Conservation (phyloP, 1,140 invertebrate species). For the Parapsyche elsis region DNA sequence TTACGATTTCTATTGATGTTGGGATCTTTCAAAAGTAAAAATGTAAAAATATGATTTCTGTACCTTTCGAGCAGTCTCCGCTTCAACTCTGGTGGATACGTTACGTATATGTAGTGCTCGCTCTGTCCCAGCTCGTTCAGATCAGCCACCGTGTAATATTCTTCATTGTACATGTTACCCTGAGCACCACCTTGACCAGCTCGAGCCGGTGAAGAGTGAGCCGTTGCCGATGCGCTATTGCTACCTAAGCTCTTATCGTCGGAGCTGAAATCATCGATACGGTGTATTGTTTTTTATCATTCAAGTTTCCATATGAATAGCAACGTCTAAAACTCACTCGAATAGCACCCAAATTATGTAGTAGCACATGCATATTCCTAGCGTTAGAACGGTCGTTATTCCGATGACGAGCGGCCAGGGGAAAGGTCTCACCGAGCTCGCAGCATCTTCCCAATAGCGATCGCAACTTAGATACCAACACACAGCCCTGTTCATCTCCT, state of each 20-base stretch:
- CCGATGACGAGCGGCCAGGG: conserved; percentile 82
- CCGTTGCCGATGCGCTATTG: conserved; percentile 72
- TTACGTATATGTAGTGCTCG: conserved; percentile 86
- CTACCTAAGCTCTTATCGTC: conserved; percentile 73
- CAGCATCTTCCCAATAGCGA: conserved; percentile 88
- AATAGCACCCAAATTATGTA: conserved; percentile 91
- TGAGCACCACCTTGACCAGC: conserved; percentile 62
- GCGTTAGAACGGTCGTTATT: conserved; percentile 79
- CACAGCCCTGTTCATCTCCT: conserved; percentile 85
- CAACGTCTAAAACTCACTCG: conserved; percentile 76
- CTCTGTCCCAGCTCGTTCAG: conserved; percentile 64
- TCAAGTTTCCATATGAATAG: background rate
- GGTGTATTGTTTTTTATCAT: conserved; percentile 4
- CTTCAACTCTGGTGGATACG: conserved; percentile 86
- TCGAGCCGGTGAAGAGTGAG: conserved; percentile 71
- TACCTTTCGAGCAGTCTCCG: conserved; percentile 83
- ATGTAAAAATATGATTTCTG: conserved; percentile 61
- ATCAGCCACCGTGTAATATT: conserved; percentile 63
- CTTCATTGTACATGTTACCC: conserved; percentile 60
- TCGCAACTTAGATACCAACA: conserved; percentile 94
- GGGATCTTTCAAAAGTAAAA: conserved; percentile 50
- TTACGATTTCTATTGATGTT: conserved; percentile 15
- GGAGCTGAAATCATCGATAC: conserved; percentile 63
- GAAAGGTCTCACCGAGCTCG: conserved; percentile 78
- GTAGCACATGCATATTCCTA: conserved; percentile 87